Conservation (phyloP, 2,113 vertebrate genomes). For the Oenanthe oenanthe region DNA sequence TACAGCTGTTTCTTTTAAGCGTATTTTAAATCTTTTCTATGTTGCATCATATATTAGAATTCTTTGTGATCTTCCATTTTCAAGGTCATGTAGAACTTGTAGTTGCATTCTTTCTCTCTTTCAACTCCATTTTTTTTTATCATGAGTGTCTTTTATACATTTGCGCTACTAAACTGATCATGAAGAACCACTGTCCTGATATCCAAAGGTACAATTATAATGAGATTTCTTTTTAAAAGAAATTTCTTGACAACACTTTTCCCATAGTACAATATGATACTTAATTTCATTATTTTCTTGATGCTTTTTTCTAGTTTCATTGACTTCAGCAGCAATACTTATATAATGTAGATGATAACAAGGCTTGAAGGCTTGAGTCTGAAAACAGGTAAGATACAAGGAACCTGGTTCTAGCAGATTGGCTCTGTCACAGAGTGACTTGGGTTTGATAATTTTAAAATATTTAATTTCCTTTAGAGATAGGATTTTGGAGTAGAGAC, state of each 20-base stretch:
- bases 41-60: conserved; percentile 22
- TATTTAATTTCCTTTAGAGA: too few species aligned
- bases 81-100: conserved; percentile 42
- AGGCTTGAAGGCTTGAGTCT: neutral
- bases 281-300: neutral
- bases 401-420: neutral
- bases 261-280: neutral
- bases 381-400: neutral
- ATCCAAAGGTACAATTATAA: neutral
- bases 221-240: neutral
- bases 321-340: neutral
- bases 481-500: too few species aligned
- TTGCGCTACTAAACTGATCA: neutral
- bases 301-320: neutral
- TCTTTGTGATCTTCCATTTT: conserved; percentile 42
- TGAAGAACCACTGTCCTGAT: neutral
- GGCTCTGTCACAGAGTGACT: too few species aligned
- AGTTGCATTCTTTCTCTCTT: neutral
- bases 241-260: neutral
- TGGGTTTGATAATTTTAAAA: too few species aligned
- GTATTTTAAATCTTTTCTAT: conserved; percentile 65
- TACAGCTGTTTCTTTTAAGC: conserved; percentile 71
- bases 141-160: neutral
- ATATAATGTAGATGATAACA: neutral
- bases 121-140: neutral